Percentiles rank a stretch among this genome's conserved stretches.
phyloP scores from a whole-genome alignment of 2,888 invertebrate genomes.

The Clivina fossor region DNA sequence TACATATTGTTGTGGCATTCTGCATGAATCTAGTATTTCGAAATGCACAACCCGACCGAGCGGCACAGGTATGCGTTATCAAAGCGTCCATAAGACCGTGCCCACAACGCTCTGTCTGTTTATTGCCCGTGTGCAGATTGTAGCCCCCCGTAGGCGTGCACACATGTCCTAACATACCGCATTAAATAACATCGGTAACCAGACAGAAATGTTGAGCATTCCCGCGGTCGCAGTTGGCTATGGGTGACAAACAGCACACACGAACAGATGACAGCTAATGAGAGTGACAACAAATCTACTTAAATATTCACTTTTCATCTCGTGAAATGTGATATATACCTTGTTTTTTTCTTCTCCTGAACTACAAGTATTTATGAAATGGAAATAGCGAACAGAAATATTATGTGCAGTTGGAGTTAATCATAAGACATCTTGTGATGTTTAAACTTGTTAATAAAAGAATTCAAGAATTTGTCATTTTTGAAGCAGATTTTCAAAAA shows the following conservation, averaged over 20 bases:
- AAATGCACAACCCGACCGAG: background rate
- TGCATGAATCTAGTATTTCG: too few relatives aligned
- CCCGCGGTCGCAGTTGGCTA: background rate
- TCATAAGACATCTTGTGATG: too few relatives aligned
- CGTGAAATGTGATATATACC: background rate
- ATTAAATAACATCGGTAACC: conserved; percentile 4
- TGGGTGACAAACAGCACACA: background rate
- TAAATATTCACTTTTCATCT: conserved; percentile 5
- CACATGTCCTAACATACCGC: background rate
- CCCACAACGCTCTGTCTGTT: too few relatives aligned
- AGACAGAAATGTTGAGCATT: background rate
- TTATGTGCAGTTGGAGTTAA: too few relatives aligned
- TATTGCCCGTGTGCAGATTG: too few relatives aligned
- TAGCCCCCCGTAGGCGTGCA: background rate
- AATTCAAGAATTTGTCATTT: too few relatives aligned
- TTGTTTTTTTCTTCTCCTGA: too few relatives aligned
- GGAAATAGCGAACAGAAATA: too few relatives aligned
- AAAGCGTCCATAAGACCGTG: background rate
- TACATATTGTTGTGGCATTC: too few relatives aligned
- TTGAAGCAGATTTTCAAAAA: too few relatives aligned
- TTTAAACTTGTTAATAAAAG: too few relatives aligned
- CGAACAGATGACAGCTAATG: background rate
- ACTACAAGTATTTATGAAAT: too few relatives aligned
- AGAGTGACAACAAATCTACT: background rate
- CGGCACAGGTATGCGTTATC: background rate